Base-by-base conservation (phyloP, 2,113 vertebrate species). In the Oostethus manadensis region DNA sequence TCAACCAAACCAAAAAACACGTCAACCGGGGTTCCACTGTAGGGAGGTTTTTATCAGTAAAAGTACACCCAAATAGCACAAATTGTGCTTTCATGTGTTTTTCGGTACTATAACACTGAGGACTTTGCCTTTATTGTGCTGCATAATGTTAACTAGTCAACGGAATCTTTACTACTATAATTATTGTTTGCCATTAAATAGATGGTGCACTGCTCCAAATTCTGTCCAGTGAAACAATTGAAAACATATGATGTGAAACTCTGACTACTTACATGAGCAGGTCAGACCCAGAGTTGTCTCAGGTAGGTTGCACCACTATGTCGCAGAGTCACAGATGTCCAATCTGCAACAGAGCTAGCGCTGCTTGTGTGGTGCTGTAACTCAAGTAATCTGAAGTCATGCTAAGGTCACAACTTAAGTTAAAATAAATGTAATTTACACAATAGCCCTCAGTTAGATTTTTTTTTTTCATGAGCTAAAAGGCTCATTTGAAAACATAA, bases 261-360 rank as follows among this genome's bases (percentile, higher is more conserved):
- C 46, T 58, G 17, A 53, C 18, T 40, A 42, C 40, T 11, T 29
- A 15, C 35, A 38, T 54, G 49, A 46, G 20, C 55, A 15, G 63
- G 67, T 75, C 62, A 71, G 48, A 65, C 51, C 23, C 47, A 21
- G 44, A 79, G 64, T 75, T 64, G 62, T 73, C 58, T 59, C 60
- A 44, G 40, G 62, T 54, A 58, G 21, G 68, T 71, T 66, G 46
- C 66, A 55, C 51, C 50, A 62, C 49, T 53, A 50, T 73, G 68
- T 81, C 72, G 68, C 38, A 64, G 54, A 70, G 70, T 71, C 65
- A 66, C 55, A 63, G 61, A 76, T n/a, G n/a, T n/a, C n/a, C n/a
- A n/a, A n/a, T n/a, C n/a, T n/a, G n/a, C n/a, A n/a, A n/a, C n/a
- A n/a, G n/a, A n/a, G n/a, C n/a, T n/a, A n/a, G n/a, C n/a, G n/a